A percentile compares a stretch with the other conserved stretches of the same genome.
Evolutionary conservation across 2,888 invertebrate species (phyloP).

Genomic region (Heliconius cydno): DNA sequence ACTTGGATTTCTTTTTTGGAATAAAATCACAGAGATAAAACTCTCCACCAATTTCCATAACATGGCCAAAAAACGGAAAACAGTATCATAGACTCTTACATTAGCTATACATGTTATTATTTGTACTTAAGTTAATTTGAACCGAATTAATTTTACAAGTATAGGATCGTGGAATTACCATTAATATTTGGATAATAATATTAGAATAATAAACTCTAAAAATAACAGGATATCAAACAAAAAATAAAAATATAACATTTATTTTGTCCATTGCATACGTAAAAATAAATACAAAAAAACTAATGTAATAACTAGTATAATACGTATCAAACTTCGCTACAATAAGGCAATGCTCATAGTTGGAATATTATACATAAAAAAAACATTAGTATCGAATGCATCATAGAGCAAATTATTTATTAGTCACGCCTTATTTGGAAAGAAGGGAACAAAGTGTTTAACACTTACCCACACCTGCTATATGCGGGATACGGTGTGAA

Average conservation of each 20-base stretch:
- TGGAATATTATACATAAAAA: too few species aligned
- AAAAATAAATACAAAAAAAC: constrained; percentile 22
- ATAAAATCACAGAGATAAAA: background rate
- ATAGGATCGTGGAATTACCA: background rate
- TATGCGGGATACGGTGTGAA: too few species aligned
- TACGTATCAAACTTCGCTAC: constrained; percentile 4
- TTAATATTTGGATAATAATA: too few species aligned
- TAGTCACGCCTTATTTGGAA: too few species aligned
- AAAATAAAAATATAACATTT: background rate
- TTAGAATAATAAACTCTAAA: background rate
- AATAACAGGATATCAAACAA: background rate
- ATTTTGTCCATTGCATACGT: constrained; percentile 7
- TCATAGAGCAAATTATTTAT: background rate
- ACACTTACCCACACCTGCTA: too few species aligned
- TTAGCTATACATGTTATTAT: background rate
- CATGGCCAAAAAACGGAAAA: background rate
- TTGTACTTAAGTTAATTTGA: background rate
- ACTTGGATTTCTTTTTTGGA: too few species aligned
- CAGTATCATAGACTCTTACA: background rate
- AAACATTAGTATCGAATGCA: background rate
- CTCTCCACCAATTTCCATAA: too few species aligned
- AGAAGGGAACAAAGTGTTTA: too few species aligned
- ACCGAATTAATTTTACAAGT: background rate
- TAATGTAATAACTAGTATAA: constrained; percentile 1
- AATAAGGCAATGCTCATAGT: background rate